Conservation (phyloP, 2,888 invertebrate genomes). For the Sphinx pinastri region DNA sequence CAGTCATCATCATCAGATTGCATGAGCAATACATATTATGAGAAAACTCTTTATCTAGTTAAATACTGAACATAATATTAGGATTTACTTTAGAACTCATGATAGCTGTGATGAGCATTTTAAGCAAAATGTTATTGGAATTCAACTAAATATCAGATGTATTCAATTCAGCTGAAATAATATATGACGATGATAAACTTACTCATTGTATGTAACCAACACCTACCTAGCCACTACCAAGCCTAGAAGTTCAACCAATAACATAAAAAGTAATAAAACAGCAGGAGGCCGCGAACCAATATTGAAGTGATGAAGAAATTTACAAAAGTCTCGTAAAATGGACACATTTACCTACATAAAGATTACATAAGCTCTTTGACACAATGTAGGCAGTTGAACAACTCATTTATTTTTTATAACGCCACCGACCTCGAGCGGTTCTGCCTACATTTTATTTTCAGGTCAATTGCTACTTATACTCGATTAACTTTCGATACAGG, state of each 20-base stretch:
- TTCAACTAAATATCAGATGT: too few species aligned
- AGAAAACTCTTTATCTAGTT: too few species aligned
- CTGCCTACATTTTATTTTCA: slow-evolving; percentile 40
- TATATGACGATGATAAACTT: too few species aligned
- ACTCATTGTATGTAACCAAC: background rate
- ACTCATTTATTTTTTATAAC: slow-evolving; percentile 34
- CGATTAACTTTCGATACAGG: slow-evolving; percentile 37
- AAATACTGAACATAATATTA: too few species aligned
- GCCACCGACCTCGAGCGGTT: slow-evolving; percentile 25
- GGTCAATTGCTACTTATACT: slow-evolving; percentile 43
- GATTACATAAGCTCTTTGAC: slow-evolving; percentile 15
- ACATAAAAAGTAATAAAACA: background rate
- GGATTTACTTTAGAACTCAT: too few species aligned
- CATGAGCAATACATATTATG: too few species aligned
- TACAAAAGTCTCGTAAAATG: background rate
- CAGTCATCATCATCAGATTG: too few species aligned
- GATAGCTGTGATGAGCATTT: too few species aligned
- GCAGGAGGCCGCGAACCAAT: background rate
- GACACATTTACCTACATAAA: slow-evolving; percentile 1
- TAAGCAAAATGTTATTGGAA: too few species aligned
- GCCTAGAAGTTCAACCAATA: background rate
- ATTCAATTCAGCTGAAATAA: too few species aligned
- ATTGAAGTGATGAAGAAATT: background rate
- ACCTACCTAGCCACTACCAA: background rate
- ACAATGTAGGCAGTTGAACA: slow-evolving; percentile 9